These are phyloP conservation scores for Eudasyphora cyanicolor DNA, from an alignment of 2,888 invertebrate genomes.

Conservation along the genomic window DNA sequence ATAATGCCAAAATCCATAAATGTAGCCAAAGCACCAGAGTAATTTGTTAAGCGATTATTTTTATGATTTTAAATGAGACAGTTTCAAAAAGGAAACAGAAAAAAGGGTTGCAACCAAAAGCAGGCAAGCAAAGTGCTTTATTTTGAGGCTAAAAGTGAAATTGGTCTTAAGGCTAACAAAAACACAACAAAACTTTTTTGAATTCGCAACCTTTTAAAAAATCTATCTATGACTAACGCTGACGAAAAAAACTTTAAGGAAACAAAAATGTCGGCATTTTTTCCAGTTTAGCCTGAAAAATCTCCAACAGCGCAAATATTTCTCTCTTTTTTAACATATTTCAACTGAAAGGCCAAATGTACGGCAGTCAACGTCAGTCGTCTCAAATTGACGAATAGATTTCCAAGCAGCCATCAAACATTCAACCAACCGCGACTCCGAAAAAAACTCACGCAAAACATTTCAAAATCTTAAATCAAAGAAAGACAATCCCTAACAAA, in stretches of 20 bases:
- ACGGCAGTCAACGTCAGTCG: conserved; percentile 18
- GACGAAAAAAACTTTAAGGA: background rate
- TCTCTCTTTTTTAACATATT: no score
- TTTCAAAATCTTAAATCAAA: conserved; percentile 30
- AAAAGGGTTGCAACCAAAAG: background rate
- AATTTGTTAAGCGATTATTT: conserved; percentile 54
- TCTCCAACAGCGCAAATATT: conserved; percentile 57
- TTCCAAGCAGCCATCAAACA: conserved; percentile 32
- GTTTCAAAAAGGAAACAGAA: conserved; percentile 23
- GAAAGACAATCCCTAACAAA: conserved; percentile 32
- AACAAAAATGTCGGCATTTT: conserved; percentile 27
- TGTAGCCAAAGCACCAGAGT: conserved; percentile 10
- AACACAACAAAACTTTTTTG: background rate
- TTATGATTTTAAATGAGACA: conserved; percentile 49
- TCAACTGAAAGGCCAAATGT: background rate
- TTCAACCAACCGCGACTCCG: background rate
- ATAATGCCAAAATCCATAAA: conserved; percentile 27
- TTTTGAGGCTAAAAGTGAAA: conserved; percentile 22
- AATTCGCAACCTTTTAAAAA: background rate
- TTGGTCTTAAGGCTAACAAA: background rate
- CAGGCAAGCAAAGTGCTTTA: background rate
- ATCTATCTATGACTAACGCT: background rate
- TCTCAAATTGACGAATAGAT: conserved; percentile 61
- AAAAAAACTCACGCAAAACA: conserved; percentile 9
- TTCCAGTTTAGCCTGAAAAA: background rate